Evolutionary conservation across 2,888 invertebrate species (phyloP), one percentile per base, ranked within the genome.

Genomic region (Agrotis puta): DNA sequence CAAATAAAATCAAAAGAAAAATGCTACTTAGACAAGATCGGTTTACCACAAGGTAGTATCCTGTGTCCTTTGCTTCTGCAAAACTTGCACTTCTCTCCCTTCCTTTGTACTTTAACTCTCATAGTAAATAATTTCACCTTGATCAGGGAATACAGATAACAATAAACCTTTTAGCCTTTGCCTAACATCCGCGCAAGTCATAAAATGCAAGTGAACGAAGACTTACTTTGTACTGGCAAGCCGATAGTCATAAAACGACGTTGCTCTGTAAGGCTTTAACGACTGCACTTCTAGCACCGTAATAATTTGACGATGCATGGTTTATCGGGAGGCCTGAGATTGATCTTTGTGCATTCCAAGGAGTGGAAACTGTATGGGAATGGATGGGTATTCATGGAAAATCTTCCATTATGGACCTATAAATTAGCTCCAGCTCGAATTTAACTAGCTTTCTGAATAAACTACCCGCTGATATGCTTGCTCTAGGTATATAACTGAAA

Each of bases 181-280:
- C 67, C 79, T 74, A 69, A 50, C 61, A 64, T 74, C 33, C 45
- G 24, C 20, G 50, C 48, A 61, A 61, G 74, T 68, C 64, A 64
- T 77, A 77, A 77, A 74, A 64, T 45, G 33, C 53, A 64, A 62
- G 61, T 64, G 57, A 69, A 64, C 64, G 74, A 64, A 79, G 64
- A 69, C 47, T 78, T 56, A 79, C 79, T 77, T 79, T 77, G 77
- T 77, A 77, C 66, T 66, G 27, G 45, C 62, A 70, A 57, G 64
- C 64, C 69, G 64, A 74, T 79, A 69, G 74, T 39, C 75, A 64
- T 77, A 77, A 77, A 77, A 39, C 11, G 33, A 43, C 24, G 45
- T 20, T 57, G 59, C 51, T 64, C 56, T 61, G 61, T 62, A 45
- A 33, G 75, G 51, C 62, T 77, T 76, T 77, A 79, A 69, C 75